Evolutionary conservation across 2,797 vertebrate genomes (phyloP).

Genomic region (Ctenochaetus hawaiiensis): DNA sequence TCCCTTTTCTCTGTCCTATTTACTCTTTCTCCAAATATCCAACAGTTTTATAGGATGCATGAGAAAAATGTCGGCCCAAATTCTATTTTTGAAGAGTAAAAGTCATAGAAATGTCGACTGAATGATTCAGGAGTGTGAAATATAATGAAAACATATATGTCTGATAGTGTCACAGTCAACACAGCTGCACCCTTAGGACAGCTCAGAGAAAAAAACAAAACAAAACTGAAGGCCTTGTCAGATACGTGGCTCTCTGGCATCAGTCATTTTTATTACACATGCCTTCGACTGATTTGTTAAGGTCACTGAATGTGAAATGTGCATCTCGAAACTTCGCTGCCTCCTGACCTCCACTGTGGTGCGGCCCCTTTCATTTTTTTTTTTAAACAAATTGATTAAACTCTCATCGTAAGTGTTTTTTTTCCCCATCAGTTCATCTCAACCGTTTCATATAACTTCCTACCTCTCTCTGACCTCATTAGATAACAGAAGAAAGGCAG

Average conservation of each 20-base stretch:
- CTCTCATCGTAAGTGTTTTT: not conserved
- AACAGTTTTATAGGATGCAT: conserved; percentile 45
- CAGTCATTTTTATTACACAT: conserved; percentile 74
- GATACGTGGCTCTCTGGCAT: conserved; percentile 49
- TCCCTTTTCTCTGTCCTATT: conserved; percentile 27
- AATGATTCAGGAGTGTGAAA: conserved; percentile 72
- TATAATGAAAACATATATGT: conserved; percentile 78
- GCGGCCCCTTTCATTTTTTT: conserved; percentile 35
- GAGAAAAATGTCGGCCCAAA: conserved; percentile 74
- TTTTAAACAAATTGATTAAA: conserved; percentile 53
- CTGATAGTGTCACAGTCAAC: conserved; percentile 74
- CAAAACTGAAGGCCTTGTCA: conserved; percentile 65
- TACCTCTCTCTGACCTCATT: conserved; percentile 46
- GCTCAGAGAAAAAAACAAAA: not conserved
- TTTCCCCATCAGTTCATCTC: not conserved
- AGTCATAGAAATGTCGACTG: conserved; percentile 77
- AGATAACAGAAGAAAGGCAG: conserved; percentile 44
- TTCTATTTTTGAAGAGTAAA: conserved; percentile 69
- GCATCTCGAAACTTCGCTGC: conserved; percentile 47
- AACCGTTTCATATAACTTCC: conserved; percentile 46
- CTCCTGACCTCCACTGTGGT: conserved; percentile 23
- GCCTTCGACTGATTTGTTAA: conserved; percentile 70
- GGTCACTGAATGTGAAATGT: conserved; percentile 71
- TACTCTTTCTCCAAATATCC: conserved; percentile 31
- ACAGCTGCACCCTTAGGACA: conserved; percentile 67